Evolutionary conservation across 2,797 vertebrate genomes (phyloP).

Genomic region (Sphenopsis melanotis): DNA sequence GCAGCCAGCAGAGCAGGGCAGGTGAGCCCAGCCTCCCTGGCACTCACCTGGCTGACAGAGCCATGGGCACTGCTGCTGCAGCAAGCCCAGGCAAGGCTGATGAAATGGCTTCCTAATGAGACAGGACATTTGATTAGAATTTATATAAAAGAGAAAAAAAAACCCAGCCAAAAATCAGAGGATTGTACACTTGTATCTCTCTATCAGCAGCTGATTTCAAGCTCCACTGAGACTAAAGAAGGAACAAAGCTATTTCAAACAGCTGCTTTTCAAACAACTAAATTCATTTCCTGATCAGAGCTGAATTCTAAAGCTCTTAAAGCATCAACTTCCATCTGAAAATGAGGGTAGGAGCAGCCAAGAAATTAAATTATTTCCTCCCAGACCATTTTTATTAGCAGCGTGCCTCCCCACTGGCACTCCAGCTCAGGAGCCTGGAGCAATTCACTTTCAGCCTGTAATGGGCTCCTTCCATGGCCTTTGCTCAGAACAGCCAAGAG

Average conservation of each 20-base stretch:
- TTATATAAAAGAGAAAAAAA: background rate
- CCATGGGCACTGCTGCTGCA: background rate
- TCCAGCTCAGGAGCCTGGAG: background rate
- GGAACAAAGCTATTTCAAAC: conserved; percentile 55
- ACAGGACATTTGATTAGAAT: conserved; percentile 35
- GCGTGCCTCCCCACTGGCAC: background rate
- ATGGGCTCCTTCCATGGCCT: conserved; percentile 21
- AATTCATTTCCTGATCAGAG: conserved; percentile 72
- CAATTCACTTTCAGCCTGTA: conserved; percentile 9
- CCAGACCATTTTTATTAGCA: conserved; percentile 10
- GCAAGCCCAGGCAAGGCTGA: background rate
- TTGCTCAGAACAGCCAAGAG: conserved; percentile 22
- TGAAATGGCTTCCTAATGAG: background rate
- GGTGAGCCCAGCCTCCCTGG: background rate
- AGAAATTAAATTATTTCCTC: conserved; percentile 55
- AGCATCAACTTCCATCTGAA: conserved; percentile 60
- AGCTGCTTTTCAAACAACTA: conserved; percentile 73
- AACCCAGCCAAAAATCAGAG: background rate
- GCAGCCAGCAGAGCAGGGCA: background rate
- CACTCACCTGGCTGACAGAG: background rate
- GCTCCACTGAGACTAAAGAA: conserved; percentile 47
- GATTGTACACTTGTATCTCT: conserved; percentile 9
- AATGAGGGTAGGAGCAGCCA: conserved; percentile 39
- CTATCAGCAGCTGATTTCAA: conserved; percentile 61
- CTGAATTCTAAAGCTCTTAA: conserved; percentile 67